Evolutionary conservation across 1,140 invertebrate species (phyloP), one percentile per base, ranked within the genome.

Genomic region (Arctopsyche grandis): DNA sequence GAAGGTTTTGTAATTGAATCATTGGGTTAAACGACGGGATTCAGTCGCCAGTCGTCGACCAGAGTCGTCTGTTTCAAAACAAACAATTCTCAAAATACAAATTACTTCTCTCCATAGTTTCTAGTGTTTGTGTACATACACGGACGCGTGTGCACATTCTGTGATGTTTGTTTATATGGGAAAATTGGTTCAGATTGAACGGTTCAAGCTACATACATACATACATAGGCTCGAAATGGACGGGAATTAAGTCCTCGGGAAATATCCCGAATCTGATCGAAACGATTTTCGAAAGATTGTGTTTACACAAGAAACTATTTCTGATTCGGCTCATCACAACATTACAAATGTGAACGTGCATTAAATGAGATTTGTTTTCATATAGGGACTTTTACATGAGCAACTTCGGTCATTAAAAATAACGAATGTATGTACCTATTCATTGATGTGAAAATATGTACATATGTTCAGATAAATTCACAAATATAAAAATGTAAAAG

Each of bases 181-280:
- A 66, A 66, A 66, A 66, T 66, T 66, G 63, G 63, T 22, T 66
- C 26, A 26, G 21, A 66, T 26, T 14, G 63, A 26, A 5, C 63
- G 21, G 19, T 24, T 16, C 16, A 4, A 38, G 48, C 16, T 12
- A 12, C 12, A 46, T 46, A 12, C 12, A 12, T 46, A 12, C 44
- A n/a, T 46, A 46, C 44, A 12, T 12, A 16, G 48, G 3, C 16
- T 46, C 48, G 48, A 14, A 52, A 52, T 12, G 48, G 12, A 52
- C 48, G 48, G 7, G 29, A 38, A 52, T 52, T 52, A 52, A 52
- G 10, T 12, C 16, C 48, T 52, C 4, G 44, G 12, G 12, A 14
- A 52, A 10, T 52, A 5, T 16, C 48, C 48, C 12, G 48, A 52
- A 52, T 52, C 48, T 12, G 48, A 52, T 52, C 10, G 10, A 14